These are phyloP conservation scores for Seriola aureovittata DNA, from an alignment of 2,113 vertebrate species.

Conservation along the genomic window DNA sequence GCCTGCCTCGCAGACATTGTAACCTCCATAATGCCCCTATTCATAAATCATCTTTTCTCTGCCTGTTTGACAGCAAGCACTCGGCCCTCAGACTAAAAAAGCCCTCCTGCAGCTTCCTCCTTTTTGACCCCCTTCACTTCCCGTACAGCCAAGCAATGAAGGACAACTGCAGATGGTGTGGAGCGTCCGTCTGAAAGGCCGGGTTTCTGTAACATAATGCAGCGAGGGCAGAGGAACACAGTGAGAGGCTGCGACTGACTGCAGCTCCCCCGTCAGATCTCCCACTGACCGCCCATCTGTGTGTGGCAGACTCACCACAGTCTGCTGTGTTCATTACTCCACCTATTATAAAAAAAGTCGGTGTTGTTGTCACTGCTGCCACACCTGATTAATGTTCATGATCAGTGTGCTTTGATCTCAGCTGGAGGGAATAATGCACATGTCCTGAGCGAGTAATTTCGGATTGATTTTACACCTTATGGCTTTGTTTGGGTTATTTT, in stretches of 20 bases:
- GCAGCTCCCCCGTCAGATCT: slow-evolving; percentile 40
- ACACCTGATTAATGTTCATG: not conserved
- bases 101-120: slow-evolving; percentile 42
- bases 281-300: slow-evolving; percentile 74
- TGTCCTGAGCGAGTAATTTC: not conserved
- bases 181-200: slow-evolving; percentile 34
- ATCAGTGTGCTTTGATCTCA: not conserved
- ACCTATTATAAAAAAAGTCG: not conserved
- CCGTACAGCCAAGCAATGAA: slow-evolving; percentile 49
- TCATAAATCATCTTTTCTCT: slow-evolving; percentile 46
- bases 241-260: slow-evolving; percentile 49
- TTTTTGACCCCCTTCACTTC: slow-evolving; percentile 58
- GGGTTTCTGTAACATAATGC: slow-evolving; percentile 2
- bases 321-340: not conserved
- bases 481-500: not conserved
- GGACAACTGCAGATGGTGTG: slow-evolving; percentile 67
- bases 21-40: slow-evolving; percentile 54
- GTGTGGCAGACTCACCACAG: slow-evolving; percentile 56
- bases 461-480: not conserved
- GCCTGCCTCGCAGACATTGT: slow-evolving; percentile 42
- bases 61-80: slow-evolving; percentile 56
- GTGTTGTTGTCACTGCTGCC: not conserved
- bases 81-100: slow-evolving; percentile 22
- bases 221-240: slow-evolving; percentile 17
- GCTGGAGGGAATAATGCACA: not conserved